Conservation (phyloP, 2,888 invertebrate species). For the Patella pellucida region DNA sequence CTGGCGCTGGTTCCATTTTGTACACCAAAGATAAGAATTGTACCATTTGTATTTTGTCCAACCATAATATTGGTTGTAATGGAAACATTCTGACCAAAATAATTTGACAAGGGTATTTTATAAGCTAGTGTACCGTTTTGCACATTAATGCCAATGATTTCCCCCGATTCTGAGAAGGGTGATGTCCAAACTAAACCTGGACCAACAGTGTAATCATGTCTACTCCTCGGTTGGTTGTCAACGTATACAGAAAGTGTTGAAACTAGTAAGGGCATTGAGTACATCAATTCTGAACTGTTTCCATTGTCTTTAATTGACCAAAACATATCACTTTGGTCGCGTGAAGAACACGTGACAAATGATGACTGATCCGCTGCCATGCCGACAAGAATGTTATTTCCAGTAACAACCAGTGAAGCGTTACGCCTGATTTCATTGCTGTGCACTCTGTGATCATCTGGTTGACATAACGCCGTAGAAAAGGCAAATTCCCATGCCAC, state of each 20-base stretch:
- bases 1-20: not conserved
- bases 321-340: not conserved
- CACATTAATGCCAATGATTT: not conserved
- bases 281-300: not conserved
- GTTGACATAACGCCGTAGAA: not conserved
- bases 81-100: not conserved
- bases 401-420: not conserved
- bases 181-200: not conserved
- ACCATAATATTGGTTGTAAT: not conserved
- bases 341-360: not conserved
- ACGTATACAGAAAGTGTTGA: not conserved
- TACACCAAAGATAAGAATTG: not conserved
- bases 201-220: no score
- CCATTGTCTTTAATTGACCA: constrained; percentile 10
- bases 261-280: not conserved
- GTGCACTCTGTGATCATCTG: not conserved
- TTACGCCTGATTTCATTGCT: not conserved
- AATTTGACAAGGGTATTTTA: not conserved
- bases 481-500: not conserved
- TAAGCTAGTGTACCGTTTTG: not conserved
- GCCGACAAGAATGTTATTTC: not conserved
- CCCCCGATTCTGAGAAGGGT: not conserved
- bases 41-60: not conserved
- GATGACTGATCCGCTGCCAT: not conserved
- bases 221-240: not conserved